These are phyloP conservation scores for Orthonychiurus folsomi DNA, from an alignment of 2,888 invertebrate species.

Conservation along the genomic window DNA sequence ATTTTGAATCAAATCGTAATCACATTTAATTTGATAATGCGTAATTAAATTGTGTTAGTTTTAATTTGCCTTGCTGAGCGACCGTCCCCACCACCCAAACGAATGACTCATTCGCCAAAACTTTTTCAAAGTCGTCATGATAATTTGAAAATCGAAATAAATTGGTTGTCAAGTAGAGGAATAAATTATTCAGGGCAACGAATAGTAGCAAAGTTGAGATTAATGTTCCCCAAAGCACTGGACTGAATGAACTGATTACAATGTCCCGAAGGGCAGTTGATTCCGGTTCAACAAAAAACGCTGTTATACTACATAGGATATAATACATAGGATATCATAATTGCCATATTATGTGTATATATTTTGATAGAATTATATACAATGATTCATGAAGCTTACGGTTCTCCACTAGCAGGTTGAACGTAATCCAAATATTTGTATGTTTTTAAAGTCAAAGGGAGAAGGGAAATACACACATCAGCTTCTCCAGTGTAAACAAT, in stretches of 20 bases:
- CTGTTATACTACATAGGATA: too few species aligned
- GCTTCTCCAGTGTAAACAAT: not conserved
- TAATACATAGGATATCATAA: too few species aligned
- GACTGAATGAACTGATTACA: not conserved
- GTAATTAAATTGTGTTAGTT: too few species aligned
- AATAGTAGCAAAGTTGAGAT: not conserved
- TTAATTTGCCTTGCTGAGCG: not conserved
- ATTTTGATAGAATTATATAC: not conserved
- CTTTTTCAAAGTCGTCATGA: not conserved
- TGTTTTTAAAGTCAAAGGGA: not conserved
- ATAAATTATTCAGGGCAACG: not conserved
- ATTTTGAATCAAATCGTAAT: not conserved
- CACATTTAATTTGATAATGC: not conserved
- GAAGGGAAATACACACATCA: not conserved
- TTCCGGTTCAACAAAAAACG: not conserved
- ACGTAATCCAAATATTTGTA: not conserved
- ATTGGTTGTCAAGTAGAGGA: not conserved
- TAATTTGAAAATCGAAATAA: not conserved
- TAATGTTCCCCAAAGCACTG: not conserved
- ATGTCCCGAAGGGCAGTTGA: not conserved
- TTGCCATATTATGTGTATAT: too few species aligned
- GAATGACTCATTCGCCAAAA: not conserved
- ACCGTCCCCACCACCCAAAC: not conserved
- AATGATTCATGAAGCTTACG: not conserved
- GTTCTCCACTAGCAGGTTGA: not conserved